Evolutionary conservation across 1,140 invertebrate species (phyloP).

Genomic region (Cherax quadricarinatus): DNA sequence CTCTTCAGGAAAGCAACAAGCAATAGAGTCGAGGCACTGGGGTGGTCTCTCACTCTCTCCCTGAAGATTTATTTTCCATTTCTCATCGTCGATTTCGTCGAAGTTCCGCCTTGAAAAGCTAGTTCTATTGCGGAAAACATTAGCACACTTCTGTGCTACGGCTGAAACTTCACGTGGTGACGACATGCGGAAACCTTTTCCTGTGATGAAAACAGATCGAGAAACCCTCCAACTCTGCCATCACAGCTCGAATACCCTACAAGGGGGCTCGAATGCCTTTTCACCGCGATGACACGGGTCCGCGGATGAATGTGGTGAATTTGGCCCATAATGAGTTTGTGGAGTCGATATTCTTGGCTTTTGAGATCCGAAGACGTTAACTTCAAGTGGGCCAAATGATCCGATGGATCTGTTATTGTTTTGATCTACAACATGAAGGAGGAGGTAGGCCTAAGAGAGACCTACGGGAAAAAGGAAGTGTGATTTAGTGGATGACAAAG

Average conservation of each 20-base stretch:
- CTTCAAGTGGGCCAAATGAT: conserved; percentile 5
- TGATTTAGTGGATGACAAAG: conserved; percentile 2
- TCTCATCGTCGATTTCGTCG: neutral
- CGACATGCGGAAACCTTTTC: neutral
- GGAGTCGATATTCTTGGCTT: neutral
- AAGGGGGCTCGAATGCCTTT: conserved; percentile 10
- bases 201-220: neutral
- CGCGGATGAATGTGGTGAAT: neutral
- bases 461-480: neutral
- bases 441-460: neutral
- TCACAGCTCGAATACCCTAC: neutral
- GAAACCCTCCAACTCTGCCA: neutral
- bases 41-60: neutral
- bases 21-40: neutral
- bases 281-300: neutral
- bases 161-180: too few species aligned
- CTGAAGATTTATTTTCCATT: neutral
- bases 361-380: neutral
- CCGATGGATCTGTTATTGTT: neutral
- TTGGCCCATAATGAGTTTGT: neutral
- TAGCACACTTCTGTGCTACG: too few species aligned
- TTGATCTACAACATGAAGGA: neutral
- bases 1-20: neutral
- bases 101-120: neutral
- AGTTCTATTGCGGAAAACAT: neutral